A percentile compares a stretch with the other conserved stretches of the same genome.
Conservation (phyloP, 2,113 vertebrate species). For the Pseudopipra pipra region DNA sequence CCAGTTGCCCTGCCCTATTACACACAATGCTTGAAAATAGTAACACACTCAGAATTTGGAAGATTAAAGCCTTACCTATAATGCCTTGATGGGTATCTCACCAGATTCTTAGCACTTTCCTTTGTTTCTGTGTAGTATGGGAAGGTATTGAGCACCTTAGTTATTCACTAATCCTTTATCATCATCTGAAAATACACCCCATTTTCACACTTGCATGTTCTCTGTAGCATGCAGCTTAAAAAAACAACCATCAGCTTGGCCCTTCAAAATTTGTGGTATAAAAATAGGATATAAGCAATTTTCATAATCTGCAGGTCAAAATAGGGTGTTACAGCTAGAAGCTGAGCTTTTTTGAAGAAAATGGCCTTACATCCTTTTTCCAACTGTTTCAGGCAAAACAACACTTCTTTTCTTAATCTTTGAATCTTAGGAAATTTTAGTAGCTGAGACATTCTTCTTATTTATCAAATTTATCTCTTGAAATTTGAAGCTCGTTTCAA, state of each 20-base stretch:
- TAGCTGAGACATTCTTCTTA: not conserved
- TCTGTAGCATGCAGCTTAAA: not conserved
- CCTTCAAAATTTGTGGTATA: not conserved
- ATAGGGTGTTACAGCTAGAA: not conserved
- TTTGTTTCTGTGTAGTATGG: not conserved
- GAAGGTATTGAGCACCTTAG: not conserved
- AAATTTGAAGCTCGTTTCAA: not conserved
- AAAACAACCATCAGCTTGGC: not conserved
- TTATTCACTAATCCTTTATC: not conserved
- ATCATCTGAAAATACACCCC: not conserved
- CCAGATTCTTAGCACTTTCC: not conserved
- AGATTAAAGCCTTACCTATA: not conserved
- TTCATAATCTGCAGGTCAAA: not conserved
- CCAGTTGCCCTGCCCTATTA: not conserved
- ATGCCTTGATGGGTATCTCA: not conserved
- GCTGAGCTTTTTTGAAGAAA: not conserved
- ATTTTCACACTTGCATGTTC: not conserved
- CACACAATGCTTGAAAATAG: not conserved
- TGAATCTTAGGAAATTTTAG: not conserved
- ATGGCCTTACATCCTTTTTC: not conserved
- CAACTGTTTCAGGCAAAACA: not conserved
- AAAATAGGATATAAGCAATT: not conserved
- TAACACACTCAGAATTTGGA: not conserved
- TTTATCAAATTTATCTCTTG: not conserved
- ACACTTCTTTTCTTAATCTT: not conserved